phyloP scores from a whole-genome alignment of 53 echinoderm and acorn worm species.

The Zoroaster sp. region DNA sequence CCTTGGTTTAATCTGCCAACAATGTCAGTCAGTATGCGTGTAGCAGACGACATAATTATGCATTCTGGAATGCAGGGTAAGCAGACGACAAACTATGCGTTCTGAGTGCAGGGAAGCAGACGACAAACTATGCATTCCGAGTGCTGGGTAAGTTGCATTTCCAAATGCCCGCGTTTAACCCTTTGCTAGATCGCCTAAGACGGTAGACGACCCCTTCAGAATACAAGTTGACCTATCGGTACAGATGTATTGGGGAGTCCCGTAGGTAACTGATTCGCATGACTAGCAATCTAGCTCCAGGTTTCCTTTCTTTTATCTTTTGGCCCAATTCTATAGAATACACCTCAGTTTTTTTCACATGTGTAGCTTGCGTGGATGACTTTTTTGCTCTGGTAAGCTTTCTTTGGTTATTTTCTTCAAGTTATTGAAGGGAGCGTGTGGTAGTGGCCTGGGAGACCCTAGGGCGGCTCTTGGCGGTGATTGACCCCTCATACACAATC shows the following conservation, averaged over 20 bases:
- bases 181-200: conserved; percentile 37
- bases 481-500: conserved; percentile 36
- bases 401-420: conserved; percentile 29
- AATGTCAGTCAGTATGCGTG: too few relatives aligned
- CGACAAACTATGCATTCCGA: background rate
- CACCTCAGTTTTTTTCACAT: conserved; percentile 18
- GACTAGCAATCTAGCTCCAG: conserved; percentile 29
- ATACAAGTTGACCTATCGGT: conserved; percentile 41
- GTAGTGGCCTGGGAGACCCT: background rate
- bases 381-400: conserved; percentile 35
- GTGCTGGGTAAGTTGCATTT: background rate
- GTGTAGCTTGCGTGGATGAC: conserved; percentile 7
- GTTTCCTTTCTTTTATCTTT: conserved; percentile 14
- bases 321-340: conserved; percentile 49
- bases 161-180: conserved; percentile 40
- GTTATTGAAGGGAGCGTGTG: conserved; percentile 52
- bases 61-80: too few relatives aligned
- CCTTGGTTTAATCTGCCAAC: too few relatives aligned
- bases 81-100: too few relatives aligned
- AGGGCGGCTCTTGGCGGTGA: conserved; percentile 17
- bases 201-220: conserved; percentile 44
- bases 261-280: conserved; percentile 30
- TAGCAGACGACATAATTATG: too few relatives aligned
- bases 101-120: too few relatives aligned
- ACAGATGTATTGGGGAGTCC: conserved; percentile 31